phyloP scores from a whole-genome alignment of 2,797 vertebrate species.

The Epinephelus malabaricus region DNA sequence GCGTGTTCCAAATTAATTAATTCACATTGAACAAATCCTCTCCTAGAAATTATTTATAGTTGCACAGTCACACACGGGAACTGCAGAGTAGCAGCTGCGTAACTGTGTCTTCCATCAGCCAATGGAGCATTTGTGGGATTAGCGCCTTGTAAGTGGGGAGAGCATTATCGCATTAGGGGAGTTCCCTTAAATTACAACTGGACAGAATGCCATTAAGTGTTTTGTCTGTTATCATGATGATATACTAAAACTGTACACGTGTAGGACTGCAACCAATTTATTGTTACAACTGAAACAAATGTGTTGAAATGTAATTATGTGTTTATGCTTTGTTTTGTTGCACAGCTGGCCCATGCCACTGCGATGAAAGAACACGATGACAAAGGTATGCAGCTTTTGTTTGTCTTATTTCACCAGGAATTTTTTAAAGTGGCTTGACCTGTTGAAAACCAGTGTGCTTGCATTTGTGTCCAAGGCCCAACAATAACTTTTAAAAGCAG shows the following conservation, averaged over 20 bases:
- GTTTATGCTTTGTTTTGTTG: conserved; percentile 47
- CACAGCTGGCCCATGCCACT: conserved; percentile 91
- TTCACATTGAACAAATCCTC: not conserved
- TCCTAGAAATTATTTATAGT: not conserved
- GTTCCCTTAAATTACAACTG: not conserved
- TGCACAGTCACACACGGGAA: not conserved
- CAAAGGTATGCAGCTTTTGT: conserved; percentile 86
- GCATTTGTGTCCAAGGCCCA: not conserved
- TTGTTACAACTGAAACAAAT: not conserved
- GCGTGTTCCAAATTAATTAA: not conserved
- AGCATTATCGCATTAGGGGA: not conserved
- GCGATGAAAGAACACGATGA: conserved; percentile 90
- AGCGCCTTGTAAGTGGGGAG: not conserved
- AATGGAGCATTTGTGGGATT: not conserved
- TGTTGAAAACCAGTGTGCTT: not conserved
- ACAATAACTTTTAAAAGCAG: too few species aligned
- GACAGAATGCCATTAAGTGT: not conserved
- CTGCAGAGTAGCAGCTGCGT: not conserved
- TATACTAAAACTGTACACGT: not conserved
- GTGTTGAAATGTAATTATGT: not conserved
- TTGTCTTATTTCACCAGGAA: not conserved
- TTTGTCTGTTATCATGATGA: not conserved
- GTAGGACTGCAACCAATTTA: not conserved
- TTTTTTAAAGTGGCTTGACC: not conserved
- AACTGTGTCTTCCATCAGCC: not conserved